These are phyloP conservation scores for Plodia interpunctella DNA, from an alignment of 1,140 invertebrate species.

Conservation along the genomic window DNA sequence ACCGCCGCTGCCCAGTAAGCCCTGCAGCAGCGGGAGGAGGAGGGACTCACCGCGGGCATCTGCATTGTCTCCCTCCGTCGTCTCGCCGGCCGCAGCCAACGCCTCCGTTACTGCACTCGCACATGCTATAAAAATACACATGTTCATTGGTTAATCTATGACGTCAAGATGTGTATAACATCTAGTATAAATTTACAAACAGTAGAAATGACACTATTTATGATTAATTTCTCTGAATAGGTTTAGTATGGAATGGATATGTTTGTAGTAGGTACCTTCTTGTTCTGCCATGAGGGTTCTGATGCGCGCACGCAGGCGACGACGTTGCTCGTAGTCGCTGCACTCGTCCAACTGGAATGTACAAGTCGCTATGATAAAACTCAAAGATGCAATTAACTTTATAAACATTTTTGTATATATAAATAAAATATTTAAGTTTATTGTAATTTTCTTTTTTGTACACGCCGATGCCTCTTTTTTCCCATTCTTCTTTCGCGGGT, in stretches of 20 bases:
- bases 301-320: slow-evolving; percentile 87
- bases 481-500: too few relatives aligned
- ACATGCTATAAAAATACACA: slow-evolving; percentile 69
- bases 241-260: too few relatives aligned
- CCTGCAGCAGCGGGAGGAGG: slow-evolving; percentile 80
- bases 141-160: neutral
- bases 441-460: too few relatives aligned
- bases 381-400: too few relatives aligned
- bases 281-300: slow-evolving; percentile 86
- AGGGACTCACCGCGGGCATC: slow-evolving; percentile 73
- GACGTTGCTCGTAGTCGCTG: slow-evolving; percentile 90
- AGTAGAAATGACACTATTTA: too few relatives aligned
- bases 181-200: too few relatives aligned
- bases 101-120: slow-evolving; percentile 78
- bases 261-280: slow-evolving; percentile 80
- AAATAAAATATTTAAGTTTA: too few relatives aligned
- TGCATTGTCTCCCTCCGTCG: slow-evolving; percentile 37
- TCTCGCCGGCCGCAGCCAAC: slow-evolving; percentile 59
- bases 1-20: slow-evolving; percentile 69
- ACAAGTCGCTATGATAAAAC: neutral
- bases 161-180: too few relatives aligned
- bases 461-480: too few relatives aligned
- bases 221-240: too few relatives aligned
- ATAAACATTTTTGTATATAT: too few relatives aligned
- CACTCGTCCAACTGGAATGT: slow-evolving; percentile 87